Evolutionary conservation across 1,140 invertebrate genomes (phyloP), one percentile per base, ranked within the genome.

Genomic region (Arion vulgaris): DNA sequence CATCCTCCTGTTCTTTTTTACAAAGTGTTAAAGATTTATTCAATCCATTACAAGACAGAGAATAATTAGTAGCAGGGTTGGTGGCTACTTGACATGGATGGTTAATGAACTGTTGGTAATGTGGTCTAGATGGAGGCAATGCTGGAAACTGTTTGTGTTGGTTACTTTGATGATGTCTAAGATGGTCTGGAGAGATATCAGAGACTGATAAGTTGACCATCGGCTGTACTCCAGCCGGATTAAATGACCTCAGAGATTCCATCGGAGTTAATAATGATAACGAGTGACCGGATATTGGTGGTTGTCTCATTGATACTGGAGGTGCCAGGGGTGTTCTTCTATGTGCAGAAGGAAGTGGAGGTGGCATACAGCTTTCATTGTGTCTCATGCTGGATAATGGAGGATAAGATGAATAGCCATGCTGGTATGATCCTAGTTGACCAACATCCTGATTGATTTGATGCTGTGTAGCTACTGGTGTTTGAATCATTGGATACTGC

Each of bases 231-330:
- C 57, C 77, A 19, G 28, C 34, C 1, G 78, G 78, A 71, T 80
- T 80, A 66, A 80, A 32, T 36, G 78, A 51, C 32, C 78, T 69
- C 34, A 71, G 28, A 1, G 78, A 69, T n/a, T 80, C 78, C n/a
- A 71, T 80, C 1, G 62, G 38, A 39, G 78, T 71, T 5, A 32
- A 9, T n/a, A n/a, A 17, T 28, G 77, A 13, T 23, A 49, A 11
- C n/a, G 71, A 28, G 9, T 71, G 62, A 45, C 28, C 38, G 19
- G 78, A 36, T 7, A 71, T 34, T 15, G 39, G 66, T 23, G 32
- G 34, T 15, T 49, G 76, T 68, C 76, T 34, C 32, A 79, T 41
- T 15, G 76, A 34, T 15, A n/a, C 11, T 39, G n/a, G 23, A 32
- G 62, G n/a, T 32, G 62, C 9, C 19, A 9, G 5, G 2, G 66